Percentiles rank a stretch among this genome's conserved stretches.
These are phyloP conservation scores for Acrobasis repandana DNA, from an alignment of 2,888 invertebrate genomes.

Conservation along the genomic window DNA sequence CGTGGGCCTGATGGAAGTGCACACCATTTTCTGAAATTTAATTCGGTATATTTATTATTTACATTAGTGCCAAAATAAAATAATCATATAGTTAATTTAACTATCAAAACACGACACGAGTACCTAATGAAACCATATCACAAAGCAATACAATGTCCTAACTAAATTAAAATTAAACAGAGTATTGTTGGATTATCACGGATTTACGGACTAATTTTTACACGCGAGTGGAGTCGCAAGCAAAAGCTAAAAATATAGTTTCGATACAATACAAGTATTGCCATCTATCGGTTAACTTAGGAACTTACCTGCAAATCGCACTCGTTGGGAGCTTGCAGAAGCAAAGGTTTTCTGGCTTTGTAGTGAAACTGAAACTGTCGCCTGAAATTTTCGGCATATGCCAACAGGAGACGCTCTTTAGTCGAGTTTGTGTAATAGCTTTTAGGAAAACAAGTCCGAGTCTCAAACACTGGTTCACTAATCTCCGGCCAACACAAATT, in stretches of 20 bases:
- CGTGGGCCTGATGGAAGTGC: constrained; percentile 91
- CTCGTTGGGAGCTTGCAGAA: constrained; percentile 89
- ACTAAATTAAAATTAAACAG: too few relatives aligned
- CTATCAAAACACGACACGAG: too few relatives aligned
- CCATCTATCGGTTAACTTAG: constrained; percentile 35
- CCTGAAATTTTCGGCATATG: constrained; percentile 91
- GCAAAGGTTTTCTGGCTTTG: constrained; percentile 83
- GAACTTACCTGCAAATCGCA: constrained; percentile 87
- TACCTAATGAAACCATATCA: too few relatives aligned
- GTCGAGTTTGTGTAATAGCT: constrained; percentile 85
- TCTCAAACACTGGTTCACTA: constrained; percentile 80
- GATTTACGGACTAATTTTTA: too few relatives aligned
- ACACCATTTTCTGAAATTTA: constrained; percentile 92
- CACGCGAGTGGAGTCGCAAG: too few relatives aligned
- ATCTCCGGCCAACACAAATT: constrained; percentile 86
- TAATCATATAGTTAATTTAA: too few relatives aligned
- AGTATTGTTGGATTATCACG: too few relatives aligned
- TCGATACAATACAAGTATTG: constrained; percentile 25
- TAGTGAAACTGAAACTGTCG: constrained; percentile 85
- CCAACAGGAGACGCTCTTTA: constrained; percentile 87
- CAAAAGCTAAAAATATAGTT: not conserved
- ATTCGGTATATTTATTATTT: not conserved
- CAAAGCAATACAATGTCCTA: too few relatives aligned
- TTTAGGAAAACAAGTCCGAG: constrained; percentile 83
- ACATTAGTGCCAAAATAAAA: too few relatives aligned